Base-by-base conservation (phyloP, 2,888 invertebrate genomes). In the Heteromyza rotundicornis region DNA sequence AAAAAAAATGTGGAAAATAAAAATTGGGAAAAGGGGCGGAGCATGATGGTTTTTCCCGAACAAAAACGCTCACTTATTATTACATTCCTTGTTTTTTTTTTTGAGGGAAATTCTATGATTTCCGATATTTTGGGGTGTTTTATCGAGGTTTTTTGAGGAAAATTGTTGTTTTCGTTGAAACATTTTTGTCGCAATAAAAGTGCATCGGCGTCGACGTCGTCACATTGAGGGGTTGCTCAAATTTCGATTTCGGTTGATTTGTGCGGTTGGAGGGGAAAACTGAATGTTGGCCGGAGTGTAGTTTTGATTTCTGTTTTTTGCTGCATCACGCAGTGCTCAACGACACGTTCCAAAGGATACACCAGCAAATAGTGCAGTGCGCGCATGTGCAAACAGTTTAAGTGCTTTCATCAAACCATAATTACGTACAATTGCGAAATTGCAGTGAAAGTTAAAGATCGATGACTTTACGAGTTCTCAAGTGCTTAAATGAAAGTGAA, bases 41-140 rank as follows among this genome's bases (percentile, higher is more conserved):
- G 77, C 79, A 71, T 78, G 74, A 74, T 75, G 75, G 76, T 77
- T 78, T 78, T 77, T 73, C 76, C 76, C 70, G 64, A 27, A 52
- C 65, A 16, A 27, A 52, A 52, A 52, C 7, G n/a, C 19, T 10
- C 19, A 24, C 12, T 52, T 50, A 50, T 5, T 61, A 50, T 40
- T 55, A 47, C 59, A 16, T 57, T 61, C 44, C 64, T 16, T 61
- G 22, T 62, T 50, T 58, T 65, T 70, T 70, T 75, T 80, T 81
- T 81, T 78, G 77, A 77, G 80, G 80, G 77, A 80, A 81, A 80
- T 77, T 77, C 71, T 77, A 73, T 76, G 78, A 81, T 80, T 80
- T 81, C 78, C 80, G 77, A 77, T 80, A 77, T 79, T 81, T 79
- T 80, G 79, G 81, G 81, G 82, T 81, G 81, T 80, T 81, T 81